Conservation (phyloP, 2,113 vertebrate species). For the Brachyhypopomus gauderio region DNA sequence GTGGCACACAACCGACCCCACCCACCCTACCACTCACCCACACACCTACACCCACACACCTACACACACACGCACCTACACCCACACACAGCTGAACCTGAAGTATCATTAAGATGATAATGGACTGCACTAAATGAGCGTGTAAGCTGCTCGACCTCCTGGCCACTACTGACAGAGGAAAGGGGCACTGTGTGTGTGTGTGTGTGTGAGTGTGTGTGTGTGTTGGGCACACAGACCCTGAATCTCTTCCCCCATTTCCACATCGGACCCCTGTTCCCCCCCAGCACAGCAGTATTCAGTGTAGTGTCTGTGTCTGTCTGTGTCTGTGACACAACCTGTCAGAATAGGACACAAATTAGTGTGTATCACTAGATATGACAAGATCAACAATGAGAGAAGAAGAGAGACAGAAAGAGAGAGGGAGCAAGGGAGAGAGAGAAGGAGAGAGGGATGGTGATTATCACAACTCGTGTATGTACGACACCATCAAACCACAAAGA, state of each 20-base stretch:
- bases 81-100: conserved; percentile 64
- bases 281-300: neutral
- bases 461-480: too few relatives aligned
- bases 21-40: conserved; percentile 61
- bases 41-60: conserved; percentile 51
- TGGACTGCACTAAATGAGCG: conserved; percentile 70
- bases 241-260: too few relatives aligned
- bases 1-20: conserved; percentile 63
- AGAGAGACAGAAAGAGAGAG: conserved; percentile 27
- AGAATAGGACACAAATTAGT: conserved; percentile 34
- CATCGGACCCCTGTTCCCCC: neutral
- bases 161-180: conserved; percentile 30
- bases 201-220: too few relatives aligned
- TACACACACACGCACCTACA: conserved; percentile 64
- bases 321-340: too few relatives aligned
- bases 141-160: conserved; percentile 55
- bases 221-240: too few relatives aligned
- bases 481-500: too few relatives aligned
- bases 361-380: neutral
- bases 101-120: conserved; percentile 73
- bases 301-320: too few relatives aligned
- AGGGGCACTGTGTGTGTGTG: too few relatives aligned
- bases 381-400: too few relatives aligned
- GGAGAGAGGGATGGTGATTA: neutral
- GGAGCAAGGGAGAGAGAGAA: conserved; percentile 20